Evolutionary conservation across 2,797 vertebrate species (phyloP).

Genomic region (Silurus aristotelis): DNA sequence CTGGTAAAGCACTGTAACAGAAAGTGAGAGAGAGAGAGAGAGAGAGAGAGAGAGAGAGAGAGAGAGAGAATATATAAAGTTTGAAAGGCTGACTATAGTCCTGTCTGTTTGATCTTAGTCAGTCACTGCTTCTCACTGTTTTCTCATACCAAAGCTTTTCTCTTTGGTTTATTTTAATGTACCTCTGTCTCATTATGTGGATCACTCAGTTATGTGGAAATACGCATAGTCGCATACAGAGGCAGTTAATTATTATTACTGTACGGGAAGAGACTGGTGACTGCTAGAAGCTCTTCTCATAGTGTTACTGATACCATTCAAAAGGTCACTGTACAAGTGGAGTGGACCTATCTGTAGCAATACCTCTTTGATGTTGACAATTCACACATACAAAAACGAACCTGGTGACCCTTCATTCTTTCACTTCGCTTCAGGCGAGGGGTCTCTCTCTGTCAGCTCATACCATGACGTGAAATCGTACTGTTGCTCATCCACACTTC

Average conservation of each 20-base stretch:
- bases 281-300: slow-evolving; percentile 11
- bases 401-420: slow-evolving; percentile 37
- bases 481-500: slow-evolving; percentile 62
- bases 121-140: slow-evolving; percentile 58
- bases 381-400: slow-evolving; percentile 36
- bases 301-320: slow-evolving; percentile 29
- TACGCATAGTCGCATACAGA: neutral
- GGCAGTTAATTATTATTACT: neutral
- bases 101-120: slow-evolving; percentile 53
- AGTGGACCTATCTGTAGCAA: slow-evolving; percentile 56
- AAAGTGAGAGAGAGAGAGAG: slow-evolving; percentile 43
- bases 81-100: slow-evolving; percentile 44
- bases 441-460: slow-evolving; percentile 49
- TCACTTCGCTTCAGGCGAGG: slow-evolving; percentile 15
- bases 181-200: slow-evolving; percentile 37
- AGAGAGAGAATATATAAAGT: slow-evolving; percentile 35
- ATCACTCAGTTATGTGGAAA: slow-evolving; percentile 45
- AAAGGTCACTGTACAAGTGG: slow-evolving; percentile 36
- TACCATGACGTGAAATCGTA: slow-evolving; percentile 53
- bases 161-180: slow-evolving; percentile 51
- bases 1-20: slow-evolving; percentile 69
- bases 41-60: slow-evolving; percentile 40
- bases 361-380: slow-evolving; percentile 55
- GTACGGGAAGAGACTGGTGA: neutral
- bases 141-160: slow-evolving; percentile 53